Evolutionary conservation across 2,797 vertebrate genomes (phyloP), one percentile per base, ranked within the genome.

Genomic region (Hirundo rustica): DNA sequence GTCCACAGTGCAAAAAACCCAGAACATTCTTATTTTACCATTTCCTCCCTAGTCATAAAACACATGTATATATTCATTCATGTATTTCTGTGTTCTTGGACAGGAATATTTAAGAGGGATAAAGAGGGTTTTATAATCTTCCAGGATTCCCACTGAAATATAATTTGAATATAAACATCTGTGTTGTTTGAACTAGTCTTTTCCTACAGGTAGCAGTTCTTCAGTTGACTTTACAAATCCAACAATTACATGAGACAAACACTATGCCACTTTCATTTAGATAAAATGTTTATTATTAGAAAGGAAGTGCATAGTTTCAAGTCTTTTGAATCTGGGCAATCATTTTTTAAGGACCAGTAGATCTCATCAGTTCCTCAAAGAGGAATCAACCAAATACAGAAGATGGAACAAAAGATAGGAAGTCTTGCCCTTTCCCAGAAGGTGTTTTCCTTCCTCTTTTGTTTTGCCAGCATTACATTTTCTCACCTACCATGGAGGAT

Each of bases 201-300:
- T 87, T 85, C 72, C 48, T 86, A 88, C 29, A 74, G 66, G 80
- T 45, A 94, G 44, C 19, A 64, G 29, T 26, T 95, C 61, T 85
- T 53, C 65, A 29, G n/a, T 26, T 83, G 73, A 61, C 42, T 88
- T 91, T 38, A 64, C 5, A 61, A 94, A 91, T 89, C 85, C 82
- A 97, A 50, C 17, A 81, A 84, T 86, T 86, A 67, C 66, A 88
- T 70, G 73, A 96, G 51, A 84, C 32, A 81, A 92, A 60, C 64
- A 71, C 48, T 88, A 86, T 82, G 79, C 30, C 88, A 54, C 45
- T 70, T 44, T 40, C 32, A 70, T 78, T 81, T 64, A 86, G 25
- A 36, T 70, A 84, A 88, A 92, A 77, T 73, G 6, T 95, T 93
- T 87, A 20, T 67, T 89, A 65, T 40, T 83, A 78, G 78, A 80